These are phyloP conservation scores for Patiria miniata DNA, from an alignment of 35 echinoderm and acorn worm species.

Conservation along the genomic window DNA sequence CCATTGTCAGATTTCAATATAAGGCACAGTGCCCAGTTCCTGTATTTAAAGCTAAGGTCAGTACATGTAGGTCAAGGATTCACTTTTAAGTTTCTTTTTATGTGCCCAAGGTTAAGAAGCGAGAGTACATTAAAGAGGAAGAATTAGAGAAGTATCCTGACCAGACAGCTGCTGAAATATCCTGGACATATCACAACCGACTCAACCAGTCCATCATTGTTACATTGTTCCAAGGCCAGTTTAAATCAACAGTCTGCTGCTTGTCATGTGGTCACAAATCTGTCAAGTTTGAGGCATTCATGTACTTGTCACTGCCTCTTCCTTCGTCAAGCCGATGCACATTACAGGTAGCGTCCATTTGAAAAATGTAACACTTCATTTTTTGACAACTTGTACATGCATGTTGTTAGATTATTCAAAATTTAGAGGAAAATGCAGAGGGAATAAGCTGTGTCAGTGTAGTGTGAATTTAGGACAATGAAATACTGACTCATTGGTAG, in stretches of 20 bases:
- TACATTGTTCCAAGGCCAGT: slow-evolving; percentile 90
- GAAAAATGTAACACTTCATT: neutral
- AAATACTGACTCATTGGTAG: too few relatives aligned
- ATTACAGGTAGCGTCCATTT: slow-evolving; percentile 61
- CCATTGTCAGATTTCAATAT: too few relatives aligned
- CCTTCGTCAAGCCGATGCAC: slow-evolving; percentile 69
- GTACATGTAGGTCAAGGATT: too few relatives aligned
- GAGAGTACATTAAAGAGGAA: slow-evolving; percentile 89
- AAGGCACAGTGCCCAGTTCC: too few relatives aligned
- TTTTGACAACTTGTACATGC: neutral
- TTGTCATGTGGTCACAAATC: slow-evolving; percentile 75
- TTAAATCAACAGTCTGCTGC: slow-evolving; percentile 80
- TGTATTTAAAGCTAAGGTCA: too few relatives aligned
- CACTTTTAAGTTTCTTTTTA: neutral
- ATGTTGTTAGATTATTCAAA: neutral
- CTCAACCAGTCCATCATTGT: slow-evolving; percentile 94
- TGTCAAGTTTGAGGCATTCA: slow-evolving; percentile 94
- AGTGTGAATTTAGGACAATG: too few relatives aligned
- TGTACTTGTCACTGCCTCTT: slow-evolving; percentile 87
- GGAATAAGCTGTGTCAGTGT: neutral
- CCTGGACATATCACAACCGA: slow-evolving; percentile 81
- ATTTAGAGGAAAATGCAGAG: neutral
- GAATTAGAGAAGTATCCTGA: slow-evolving; percentile 71
- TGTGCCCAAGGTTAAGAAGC: slow-evolving; percentile 68
- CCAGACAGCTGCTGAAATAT: slow-evolving; percentile 46